Evolutionary conservation across 2,113 vertebrate species (phyloP).

Genomic region (Nipponia nippon): DNA sequence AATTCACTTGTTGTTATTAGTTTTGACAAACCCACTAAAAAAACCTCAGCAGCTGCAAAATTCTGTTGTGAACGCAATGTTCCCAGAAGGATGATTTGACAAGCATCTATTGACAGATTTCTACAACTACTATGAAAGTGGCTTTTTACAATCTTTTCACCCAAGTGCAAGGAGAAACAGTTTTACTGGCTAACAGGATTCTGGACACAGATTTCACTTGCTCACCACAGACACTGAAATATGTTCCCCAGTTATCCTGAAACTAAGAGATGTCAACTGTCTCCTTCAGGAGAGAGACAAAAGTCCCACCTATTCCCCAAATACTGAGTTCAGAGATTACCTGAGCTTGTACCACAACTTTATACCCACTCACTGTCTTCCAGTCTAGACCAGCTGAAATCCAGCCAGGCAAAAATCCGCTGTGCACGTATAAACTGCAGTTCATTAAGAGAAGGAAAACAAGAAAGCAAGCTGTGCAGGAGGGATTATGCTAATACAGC

Average conservation of each 20-base stretch:
- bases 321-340: background rate
- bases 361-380: background rate
- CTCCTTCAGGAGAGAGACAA: background rate
- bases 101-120: background rate
- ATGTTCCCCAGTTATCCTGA: background rate
- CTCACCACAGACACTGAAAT: background rate
- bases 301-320: background rate
- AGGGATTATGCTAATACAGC: conserved; percentile 13
- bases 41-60: background rate
- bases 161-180: background rate
- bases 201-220: background rate
- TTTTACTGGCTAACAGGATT: background rate
- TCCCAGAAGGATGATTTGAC: background rate
- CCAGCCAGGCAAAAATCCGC: conserved; percentile 1
- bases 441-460: background rate
- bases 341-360: background rate
- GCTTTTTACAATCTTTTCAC: background rate
- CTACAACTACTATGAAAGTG: background rate
- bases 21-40: background rate
- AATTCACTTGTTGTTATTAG: background rate
- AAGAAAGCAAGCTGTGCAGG: background rate
- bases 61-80: background rate
- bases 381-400: conserved; percentile 20
- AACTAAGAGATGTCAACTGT: background rate
- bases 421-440: background rate